Conservation (phyloP, 1,140 invertebrate species). For the Leptinotarsa texana region DNA sequence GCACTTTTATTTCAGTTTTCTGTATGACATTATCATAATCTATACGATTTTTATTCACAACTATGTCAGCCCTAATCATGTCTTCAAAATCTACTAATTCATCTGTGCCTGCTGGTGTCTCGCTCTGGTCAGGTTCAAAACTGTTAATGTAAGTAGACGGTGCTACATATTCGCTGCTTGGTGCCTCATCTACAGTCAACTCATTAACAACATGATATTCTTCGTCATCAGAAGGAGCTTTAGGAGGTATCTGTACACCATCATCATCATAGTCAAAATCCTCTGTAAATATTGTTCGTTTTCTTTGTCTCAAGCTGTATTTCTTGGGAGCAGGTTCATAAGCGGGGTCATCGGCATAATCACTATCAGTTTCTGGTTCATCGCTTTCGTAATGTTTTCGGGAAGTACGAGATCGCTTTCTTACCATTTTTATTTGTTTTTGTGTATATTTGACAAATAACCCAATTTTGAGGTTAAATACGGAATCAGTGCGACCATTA, state of each 20-base stretch:
- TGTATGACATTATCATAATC: conserved; percentile 46
- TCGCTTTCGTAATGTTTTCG: conserved; percentile 40
- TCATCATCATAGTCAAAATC: conserved; percentile 45
- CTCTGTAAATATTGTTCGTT: conserved; percentile 35
- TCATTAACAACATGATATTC: conserved; percentile 38
- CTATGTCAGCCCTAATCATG: conserved; percentile 46
- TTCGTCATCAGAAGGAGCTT: conserved; percentile 36
- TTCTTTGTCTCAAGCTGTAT: conserved; percentile 43
- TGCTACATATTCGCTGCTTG: conserved; percentile 19
- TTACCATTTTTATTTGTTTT: conserved; percentile 41
- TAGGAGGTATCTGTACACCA: conserved; percentile 29
- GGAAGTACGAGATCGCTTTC: conserved; percentile 36
- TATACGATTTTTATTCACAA: conserved; percentile 42
- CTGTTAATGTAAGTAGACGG: conserved; percentile 12
- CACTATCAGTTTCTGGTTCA: conserved; percentile 43
- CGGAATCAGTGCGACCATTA: background rate
- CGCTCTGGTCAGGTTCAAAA: conserved; percentile 28
- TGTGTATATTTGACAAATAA: background rate
- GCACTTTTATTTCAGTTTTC: conserved; percentile 40
- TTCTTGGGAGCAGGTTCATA: conserved; percentile 38
- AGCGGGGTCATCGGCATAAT: conserved; percentile 30
- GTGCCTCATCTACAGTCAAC: conserved; percentile 18
- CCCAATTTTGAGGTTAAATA: background rate
- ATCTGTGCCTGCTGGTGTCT: conserved; percentile 27
- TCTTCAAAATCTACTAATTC: conserved; percentile 47